phyloP scores from a whole-genome alignment of 2,797 vertebrate genomes.

The Rallus crepitans region DNA sequence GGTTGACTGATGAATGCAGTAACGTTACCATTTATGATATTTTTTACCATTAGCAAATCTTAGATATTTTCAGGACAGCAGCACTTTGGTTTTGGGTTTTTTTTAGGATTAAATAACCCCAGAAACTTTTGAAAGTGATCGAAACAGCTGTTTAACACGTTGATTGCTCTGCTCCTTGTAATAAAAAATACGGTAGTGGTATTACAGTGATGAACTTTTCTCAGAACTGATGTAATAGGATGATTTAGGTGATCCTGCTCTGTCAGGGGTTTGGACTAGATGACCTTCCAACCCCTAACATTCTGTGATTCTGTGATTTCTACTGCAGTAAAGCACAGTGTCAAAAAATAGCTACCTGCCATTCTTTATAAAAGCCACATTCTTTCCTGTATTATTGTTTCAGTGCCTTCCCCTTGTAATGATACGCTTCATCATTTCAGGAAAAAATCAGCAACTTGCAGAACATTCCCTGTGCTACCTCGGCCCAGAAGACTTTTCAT shows the following conservation, averaged over 20 bases:
- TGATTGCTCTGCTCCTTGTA: not conserved
- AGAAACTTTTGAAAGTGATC: not conserved
- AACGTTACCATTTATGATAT: constrained; percentile 67
- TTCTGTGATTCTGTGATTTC: not conserved
- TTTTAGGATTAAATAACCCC: not conserved
- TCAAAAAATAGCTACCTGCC: constrained; percentile 1
- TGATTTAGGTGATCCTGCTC: not conserved
- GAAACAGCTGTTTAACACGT: not conserved
- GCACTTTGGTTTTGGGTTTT: not conserved
- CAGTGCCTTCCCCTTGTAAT: not conserved
- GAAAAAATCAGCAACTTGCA: not conserved
- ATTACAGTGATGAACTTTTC: not conserved
- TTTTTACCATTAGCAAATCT: constrained; percentile 67
- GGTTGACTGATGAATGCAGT: constrained; percentile 72
- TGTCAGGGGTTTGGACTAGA: no score
- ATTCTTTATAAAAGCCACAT: not conserved
- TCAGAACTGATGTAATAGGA: not conserved
- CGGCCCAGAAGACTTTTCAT: not conserved
- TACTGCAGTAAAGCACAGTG: not conserved
- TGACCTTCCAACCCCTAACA: no score
- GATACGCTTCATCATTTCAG: not conserved
- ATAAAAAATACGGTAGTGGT: not conserved
- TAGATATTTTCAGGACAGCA: constrained; percentile 43
- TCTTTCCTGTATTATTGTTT: not conserved
- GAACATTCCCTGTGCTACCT: not conserved